A percentile compares a stretch with the other conserved stretches of the same genome.
Evolutionary conservation across 2,797 vertebrate species (phyloP).

Genomic region (Knipowitschia caucasica): DNA sequence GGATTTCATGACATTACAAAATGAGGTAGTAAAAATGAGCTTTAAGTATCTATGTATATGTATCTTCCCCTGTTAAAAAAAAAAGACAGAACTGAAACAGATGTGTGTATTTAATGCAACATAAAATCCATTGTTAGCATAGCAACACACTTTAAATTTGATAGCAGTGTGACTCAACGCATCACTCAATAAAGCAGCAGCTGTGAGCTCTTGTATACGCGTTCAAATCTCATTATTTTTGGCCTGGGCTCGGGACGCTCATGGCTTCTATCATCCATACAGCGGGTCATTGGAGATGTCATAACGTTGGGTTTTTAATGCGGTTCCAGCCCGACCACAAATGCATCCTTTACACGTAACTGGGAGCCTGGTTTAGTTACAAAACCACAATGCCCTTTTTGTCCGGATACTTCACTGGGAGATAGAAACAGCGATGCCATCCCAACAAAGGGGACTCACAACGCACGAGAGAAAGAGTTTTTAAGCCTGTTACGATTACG

Average conservation of each 20-base stretch:
- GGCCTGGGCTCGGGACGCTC: neutral
- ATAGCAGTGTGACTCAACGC: slow-evolving; percentile 15
- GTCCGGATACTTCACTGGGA: slow-evolving; percentile 5
- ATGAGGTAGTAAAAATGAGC: too few species aligned
- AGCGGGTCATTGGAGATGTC: slow-evolving; percentile 11
- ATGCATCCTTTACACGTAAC: slow-evolving; percentile 22
- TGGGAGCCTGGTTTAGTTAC: slow-evolving; percentile 19
- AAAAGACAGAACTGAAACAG: neutral
- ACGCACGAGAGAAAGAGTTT: slow-evolving; percentile 22
- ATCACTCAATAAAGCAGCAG: slow-evolving; percentile 7
- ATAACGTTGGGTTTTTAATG: slow-evolving; percentile 9
- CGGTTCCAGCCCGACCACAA: slow-evolving; percentile 10
- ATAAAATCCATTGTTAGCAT: slow-evolving; percentile 5
- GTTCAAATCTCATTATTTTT: slow-evolving; percentile 16
- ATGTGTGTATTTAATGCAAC: neutral
- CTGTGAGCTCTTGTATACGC: slow-evolving; percentile 3
- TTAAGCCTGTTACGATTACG: slow-evolving; percentile 12
- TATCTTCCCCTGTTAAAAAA: neutral
- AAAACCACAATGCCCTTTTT: slow-evolving; percentile 34
- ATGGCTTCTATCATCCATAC: slow-evolving; percentile 11
- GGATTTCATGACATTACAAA: too few species aligned
- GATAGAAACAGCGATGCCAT: neutral
- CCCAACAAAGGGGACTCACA: slow-evolving; percentile 1
- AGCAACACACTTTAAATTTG: slow-evolving; percentile 6
- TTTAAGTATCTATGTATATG: too few species aligned